phyloP scores from a whole-genome alignment of 1,140 invertebrate genomes.

The Drosophila azteca region DNA sequence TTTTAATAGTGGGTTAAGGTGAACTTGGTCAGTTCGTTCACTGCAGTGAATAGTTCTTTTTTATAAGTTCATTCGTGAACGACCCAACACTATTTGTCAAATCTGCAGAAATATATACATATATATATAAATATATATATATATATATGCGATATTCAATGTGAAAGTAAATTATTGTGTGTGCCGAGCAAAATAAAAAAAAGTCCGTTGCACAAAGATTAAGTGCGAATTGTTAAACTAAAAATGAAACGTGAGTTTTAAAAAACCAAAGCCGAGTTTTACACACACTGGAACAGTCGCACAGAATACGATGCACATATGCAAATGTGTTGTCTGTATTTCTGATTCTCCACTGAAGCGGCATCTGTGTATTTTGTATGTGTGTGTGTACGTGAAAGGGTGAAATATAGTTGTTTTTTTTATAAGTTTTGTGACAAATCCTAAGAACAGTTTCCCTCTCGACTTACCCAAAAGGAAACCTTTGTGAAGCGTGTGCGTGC shows the following conservation, averaged over 20 bases:
- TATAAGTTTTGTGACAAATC: constrained; percentile 54
- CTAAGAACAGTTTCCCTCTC: constrained; percentile 28
- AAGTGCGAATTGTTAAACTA: constrained; percentile 30
- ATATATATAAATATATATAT: constrained; percentile 12
- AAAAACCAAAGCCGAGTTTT: constrained; percentile 37
- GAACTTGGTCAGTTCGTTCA: too few species aligned
- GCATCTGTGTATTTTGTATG: constrained; percentile 13
- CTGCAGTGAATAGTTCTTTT: too few species aligned
- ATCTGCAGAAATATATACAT: constrained; percentile 17
- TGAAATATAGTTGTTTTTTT: constrained; percentile 58
- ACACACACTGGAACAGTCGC: constrained; percentile 18
- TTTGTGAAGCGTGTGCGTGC: constrained; percentile 25
- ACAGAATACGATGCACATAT: constrained; percentile 40
- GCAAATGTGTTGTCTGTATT: constrained; percentile 59
- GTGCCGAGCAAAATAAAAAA: constrained; percentile 20
- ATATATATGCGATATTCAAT: constrained; percentile 27
- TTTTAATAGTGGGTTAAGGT: too few species aligned
- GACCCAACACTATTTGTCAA: constrained; percentile 7
- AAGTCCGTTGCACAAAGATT: neutral
- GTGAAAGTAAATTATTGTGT: constrained; percentile 31
- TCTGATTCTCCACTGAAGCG: constrained; percentile 18
- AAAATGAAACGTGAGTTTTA: constrained; percentile 46
- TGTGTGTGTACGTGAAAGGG: constrained; percentile 45
- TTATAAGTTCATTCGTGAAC: too few species aligned
- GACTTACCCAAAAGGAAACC: constrained; percentile 26